Evolutionary conservation across 2,888 invertebrate species (phyloP), one percentile per base, ranked within the genome.

Genomic region (Pseudoips prasinana): DNA sequence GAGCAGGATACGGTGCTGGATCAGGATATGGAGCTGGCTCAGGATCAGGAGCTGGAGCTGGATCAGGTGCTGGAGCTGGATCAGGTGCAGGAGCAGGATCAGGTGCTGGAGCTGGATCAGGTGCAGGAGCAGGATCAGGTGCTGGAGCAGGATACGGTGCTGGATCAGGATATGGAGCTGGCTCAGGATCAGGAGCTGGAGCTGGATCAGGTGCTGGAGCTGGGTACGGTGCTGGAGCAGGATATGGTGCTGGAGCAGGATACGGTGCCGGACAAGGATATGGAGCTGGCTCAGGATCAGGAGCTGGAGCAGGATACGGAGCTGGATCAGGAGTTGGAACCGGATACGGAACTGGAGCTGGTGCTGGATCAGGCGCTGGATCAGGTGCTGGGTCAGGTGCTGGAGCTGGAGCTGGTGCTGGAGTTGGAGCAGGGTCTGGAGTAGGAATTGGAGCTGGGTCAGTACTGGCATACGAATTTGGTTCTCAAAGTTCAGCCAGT

Each of bases 201-300:
- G 45, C 29, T 7, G 37, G 34, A 36, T 27, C 41, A 22, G 31
- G 39, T 25, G 31, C 30, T 28, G 35, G 41, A 7, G 33, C 11
- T 1, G 7, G 9, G 2, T 7, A 11, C 7, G n/a, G 20, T 6
- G 7, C 10, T 11, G 7, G 8, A 18, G 8, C 29, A n/a, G 10
- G 17, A 18, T n/a, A 10, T 9, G 14, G 3, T 1, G 14, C 23
- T 1, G 8, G 8, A 8, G 7, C 24, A 8, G 19, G 19, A 10
- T 10, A 4, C 3, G 18, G 7, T 7, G 8, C 10, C 10, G 19
- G 18, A 8, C 6, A 9, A 19, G 19, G 7, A 6, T 1, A 3
- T 8, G 17, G 8, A 3, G 14, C 10, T 18, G 26, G 30, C 10
- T 2, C 47, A 25, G 24, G 1, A 35, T 17, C 4, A 5, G 22